phyloP scores from a whole-genome alignment of 2,797 vertebrate genomes.

The Leptatherina wallacei region DNA sequence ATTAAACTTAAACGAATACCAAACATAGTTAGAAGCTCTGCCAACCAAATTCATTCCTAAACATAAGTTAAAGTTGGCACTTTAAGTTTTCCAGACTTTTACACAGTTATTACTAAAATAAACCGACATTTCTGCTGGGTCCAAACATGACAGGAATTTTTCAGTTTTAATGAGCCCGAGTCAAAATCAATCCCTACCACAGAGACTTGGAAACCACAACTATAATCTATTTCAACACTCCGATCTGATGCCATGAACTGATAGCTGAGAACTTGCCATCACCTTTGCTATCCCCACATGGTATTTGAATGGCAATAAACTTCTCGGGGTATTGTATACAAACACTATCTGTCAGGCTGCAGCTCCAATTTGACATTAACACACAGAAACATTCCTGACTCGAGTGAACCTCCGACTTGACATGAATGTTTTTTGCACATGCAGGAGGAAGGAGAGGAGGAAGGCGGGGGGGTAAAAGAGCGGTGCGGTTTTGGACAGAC shows the following conservation, averaged over 20 bases:
- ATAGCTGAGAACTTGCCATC: slow-evolving; percentile 41
- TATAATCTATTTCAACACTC: slow-evolving; percentile 41
- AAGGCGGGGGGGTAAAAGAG: slow-evolving; percentile 27
- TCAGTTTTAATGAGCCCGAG: slow-evolving; percentile 49
- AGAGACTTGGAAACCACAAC: slow-evolving; percentile 46
- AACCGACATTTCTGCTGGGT: slow-evolving; percentile 39
- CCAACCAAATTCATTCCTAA: neutral
- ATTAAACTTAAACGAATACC: slow-evolving; percentile 33
- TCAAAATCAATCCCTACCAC: slow-evolving; percentile 45
- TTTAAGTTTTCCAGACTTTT: slow-evolving; percentile 29
- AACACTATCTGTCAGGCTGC: slow-evolving; percentile 59
- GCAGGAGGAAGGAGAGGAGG: slow-evolving; percentile 46
- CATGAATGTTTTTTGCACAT: slow-evolving; percentile 65
- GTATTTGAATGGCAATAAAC: slow-evolving; percentile 56
- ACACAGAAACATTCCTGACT: slow-evolving; percentile 70
- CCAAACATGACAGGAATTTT: slow-evolving; percentile 52
- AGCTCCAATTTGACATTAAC: slow-evolving; percentile 66
- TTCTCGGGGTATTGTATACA: slow-evolving; percentile 44
- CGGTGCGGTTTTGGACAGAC: slow-evolving; percentile 71
- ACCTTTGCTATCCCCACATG: slow-evolving; percentile 11
- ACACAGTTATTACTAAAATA: slow-evolving; percentile 21
- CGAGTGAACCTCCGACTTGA: slow-evolving; percentile 69
- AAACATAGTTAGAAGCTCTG: neutral
- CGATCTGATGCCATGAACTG: slow-evolving; percentile 30
- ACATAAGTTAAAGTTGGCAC: slow-evolving; percentile 36